A percentile compares a stretch with the other conserved stretches of the same genome.
phyloP scores from a whole-genome alignment of 2,888 invertebrate species.

The Labia minor region DNA sequence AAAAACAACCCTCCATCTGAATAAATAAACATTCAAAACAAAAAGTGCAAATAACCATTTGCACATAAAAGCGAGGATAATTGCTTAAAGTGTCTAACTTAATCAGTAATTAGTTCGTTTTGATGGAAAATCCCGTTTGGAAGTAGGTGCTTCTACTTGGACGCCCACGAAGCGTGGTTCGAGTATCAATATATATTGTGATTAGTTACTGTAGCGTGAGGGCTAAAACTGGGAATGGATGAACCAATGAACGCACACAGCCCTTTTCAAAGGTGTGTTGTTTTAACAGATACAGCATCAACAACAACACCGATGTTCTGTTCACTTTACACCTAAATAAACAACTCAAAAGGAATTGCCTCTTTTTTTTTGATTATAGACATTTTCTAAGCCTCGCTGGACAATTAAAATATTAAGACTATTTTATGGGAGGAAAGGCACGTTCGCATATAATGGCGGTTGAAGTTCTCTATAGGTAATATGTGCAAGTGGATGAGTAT shows the following conservation, averaged over 20 bases:
- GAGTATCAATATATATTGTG: conserved; percentile 1
- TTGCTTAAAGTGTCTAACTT: neutral
- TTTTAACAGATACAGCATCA: neutral
- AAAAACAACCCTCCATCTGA: too few species aligned
- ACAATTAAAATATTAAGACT: neutral
- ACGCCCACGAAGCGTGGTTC: too few species aligned
- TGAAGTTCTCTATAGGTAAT: neutral
- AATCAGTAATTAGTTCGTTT: conserved; percentile 7
- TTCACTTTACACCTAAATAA: conserved; percentile 8
- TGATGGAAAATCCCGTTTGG: neutral
- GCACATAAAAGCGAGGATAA: neutral
- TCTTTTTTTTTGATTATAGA: neutral
- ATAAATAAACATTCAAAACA: too few species aligned
- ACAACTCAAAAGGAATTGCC: neutral
- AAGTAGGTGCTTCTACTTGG: neutral
- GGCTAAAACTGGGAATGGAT: neutral
- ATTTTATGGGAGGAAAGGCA: neutral
- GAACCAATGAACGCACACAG: neutral
- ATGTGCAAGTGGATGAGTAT: neutral
- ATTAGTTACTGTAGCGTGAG: conserved; percentile 8
- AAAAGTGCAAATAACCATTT: too few species aligned
- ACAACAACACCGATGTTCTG: neutral
- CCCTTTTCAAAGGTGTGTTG: conserved; percentile 1
- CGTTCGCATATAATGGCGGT: neutral
- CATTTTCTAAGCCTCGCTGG: neutral